Percentiles rank a stretch among this genome's conserved stretches.
Evolutionary conservation across 2,113 vertebrate species (phyloP).

Genomic region (Zosterops japonicus): DNA sequence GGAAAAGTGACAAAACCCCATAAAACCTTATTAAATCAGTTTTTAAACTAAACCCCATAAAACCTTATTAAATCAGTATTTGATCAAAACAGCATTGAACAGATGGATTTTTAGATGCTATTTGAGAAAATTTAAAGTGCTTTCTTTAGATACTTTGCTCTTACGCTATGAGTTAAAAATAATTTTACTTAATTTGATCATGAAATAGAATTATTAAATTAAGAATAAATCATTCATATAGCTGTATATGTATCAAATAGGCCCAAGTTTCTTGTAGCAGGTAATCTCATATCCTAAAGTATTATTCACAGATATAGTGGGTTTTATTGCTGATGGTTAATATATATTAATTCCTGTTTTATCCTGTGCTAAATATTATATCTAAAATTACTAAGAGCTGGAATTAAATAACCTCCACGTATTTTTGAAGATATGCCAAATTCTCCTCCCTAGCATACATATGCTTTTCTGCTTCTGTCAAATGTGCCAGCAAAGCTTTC

Average conservation of each 20-base stretch:
- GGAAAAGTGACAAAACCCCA: not conserved
- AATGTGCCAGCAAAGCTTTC: not conserved
- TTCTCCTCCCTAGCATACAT: not conserved
- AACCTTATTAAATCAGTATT: not conserved
- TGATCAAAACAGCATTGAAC: not conserved
- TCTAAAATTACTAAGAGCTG: not conserved
- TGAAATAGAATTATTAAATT: conserved; percentile 4
- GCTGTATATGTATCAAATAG: not conserved
- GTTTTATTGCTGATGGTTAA: not conserved
- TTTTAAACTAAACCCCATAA: not conserved
- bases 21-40: not conserved
- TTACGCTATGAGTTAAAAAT: conserved; percentile 24
- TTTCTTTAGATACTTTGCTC: conserved; percentile 21
- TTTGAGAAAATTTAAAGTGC: not conserved
- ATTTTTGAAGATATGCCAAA: not conserved
- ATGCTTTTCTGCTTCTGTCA: not conserved
- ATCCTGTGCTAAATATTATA: not conserved
- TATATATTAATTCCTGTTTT: not conserved
- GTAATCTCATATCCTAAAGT: not conserved
- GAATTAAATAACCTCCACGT: not conserved
- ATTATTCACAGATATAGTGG: not conserved
- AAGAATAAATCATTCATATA: not conserved
- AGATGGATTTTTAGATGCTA: not conserved
- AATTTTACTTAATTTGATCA: conserved; percentile 12
- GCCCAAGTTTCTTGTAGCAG: not conserved